Conservation (phyloP, 2,797 vertebrate species). For the Caiman crocodilus region DNA sequence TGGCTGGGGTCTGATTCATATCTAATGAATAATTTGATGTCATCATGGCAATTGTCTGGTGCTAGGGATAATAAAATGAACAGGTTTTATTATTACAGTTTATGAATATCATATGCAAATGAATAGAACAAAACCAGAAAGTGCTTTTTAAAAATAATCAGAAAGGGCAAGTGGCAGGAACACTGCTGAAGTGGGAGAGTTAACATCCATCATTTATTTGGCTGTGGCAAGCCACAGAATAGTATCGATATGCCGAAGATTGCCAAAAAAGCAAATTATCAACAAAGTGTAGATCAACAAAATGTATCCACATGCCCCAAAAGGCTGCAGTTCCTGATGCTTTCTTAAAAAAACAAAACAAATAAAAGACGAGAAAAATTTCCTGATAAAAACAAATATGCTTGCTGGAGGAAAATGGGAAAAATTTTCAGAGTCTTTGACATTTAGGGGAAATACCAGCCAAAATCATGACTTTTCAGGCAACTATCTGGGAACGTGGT, state of each 20-base stretch:
- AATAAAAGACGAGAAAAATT: background rate
- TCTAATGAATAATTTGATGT: background rate
- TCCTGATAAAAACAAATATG: background rate
- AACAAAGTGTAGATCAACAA: background rate
- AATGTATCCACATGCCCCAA: background rate
- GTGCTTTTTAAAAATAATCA: background rate
- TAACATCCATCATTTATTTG: background rate
- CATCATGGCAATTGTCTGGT: background rate
- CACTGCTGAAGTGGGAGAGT: background rate
- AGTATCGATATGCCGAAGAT: background rate
- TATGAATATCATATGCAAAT: background rate
- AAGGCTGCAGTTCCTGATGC: rapidly evolving
- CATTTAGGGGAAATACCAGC: background rate
- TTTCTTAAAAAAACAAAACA: background rate
- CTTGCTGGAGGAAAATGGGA: background rate
- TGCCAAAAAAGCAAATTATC: background rate
- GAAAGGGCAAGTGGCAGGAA: background rate
- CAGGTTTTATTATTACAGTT: background rate
- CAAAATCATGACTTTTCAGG: background rate
- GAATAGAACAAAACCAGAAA: background rate
- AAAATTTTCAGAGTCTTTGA: background rate
- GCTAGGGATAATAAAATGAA: background rate
- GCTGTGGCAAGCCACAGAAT: background rate
- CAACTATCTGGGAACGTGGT: background rate
- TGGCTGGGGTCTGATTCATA: background rate